Evolutionary conservation across 2,797 vertebrate genomes (phyloP).

Genomic region (Sebastes iracundus): DNA sequence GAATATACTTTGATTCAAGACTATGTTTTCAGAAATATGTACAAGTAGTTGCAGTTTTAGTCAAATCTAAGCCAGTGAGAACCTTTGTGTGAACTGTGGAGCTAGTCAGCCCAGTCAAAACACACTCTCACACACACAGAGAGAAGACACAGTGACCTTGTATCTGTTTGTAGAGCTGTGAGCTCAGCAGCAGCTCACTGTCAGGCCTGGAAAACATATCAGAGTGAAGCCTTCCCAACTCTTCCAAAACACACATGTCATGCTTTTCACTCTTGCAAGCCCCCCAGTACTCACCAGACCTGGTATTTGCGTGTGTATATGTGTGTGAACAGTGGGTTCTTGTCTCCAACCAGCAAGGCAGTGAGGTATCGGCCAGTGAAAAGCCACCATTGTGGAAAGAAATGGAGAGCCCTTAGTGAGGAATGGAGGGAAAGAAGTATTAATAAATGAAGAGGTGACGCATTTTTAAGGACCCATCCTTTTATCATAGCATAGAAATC

Average conservation of each 20-base stretch:
- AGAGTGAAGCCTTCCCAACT: conserved; percentile 9
- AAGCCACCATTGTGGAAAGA: conserved; percentile 63
- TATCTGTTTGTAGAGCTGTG: conserved; percentile 61
- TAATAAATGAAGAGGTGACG: not conserved
- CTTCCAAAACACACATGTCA: not conserved
- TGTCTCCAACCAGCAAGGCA: conserved; percentile 33
- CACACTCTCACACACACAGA: not conserved
- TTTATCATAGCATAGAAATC: not conserved
- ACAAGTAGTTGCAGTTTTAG: not conserved
- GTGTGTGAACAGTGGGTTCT: conserved; percentile 57
- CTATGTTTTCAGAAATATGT: not conserved
- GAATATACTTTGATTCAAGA: not conserved
- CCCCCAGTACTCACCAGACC: not conserved
- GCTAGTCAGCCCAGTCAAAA: conserved; percentile 31
- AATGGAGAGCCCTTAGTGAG: conserved; percentile 13
- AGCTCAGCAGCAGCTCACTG: conserved; percentile 56
- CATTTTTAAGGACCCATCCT: not conserved
- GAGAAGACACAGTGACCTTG: conserved; percentile 47
- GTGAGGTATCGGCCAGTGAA: conserved; percentile 50
- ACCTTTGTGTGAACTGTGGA: conserved; percentile 17
- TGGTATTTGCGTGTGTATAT: conserved; percentile 8
- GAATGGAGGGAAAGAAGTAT: conserved; percentile 22
- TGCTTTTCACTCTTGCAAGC: not conserved
- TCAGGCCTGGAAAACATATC: conserved; percentile 50
- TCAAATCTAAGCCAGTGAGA: not conserved